phyloP scores from a whole-genome alignment of 2,888 invertebrate species.

The Ophion slaviceki region DNA sequence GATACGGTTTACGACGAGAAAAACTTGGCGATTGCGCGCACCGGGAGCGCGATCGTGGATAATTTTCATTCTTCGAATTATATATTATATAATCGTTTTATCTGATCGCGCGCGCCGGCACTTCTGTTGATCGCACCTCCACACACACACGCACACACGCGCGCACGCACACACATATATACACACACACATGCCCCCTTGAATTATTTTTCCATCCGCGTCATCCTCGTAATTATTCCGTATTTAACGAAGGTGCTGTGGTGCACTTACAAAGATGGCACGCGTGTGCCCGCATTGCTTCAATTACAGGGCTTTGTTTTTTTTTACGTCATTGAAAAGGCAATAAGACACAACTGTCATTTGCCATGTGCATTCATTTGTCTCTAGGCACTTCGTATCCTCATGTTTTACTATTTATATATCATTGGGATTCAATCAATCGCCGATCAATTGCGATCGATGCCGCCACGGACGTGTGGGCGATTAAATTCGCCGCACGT shows the following conservation, averaged over 20 bases:
- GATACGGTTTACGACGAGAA: neutral
- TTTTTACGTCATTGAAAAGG: no score
- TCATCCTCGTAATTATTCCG: slow-evolving; percentile 33
- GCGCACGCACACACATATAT: neutral
- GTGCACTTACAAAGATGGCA: slow-evolving; percentile 12
- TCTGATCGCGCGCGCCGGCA: slow-evolving; percentile 28
- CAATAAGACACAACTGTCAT: no score
- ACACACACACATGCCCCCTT: neutral
- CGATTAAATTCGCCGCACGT: slow-evolving; percentile 10
- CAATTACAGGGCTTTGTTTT: no score
- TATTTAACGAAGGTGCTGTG: slow-evolving; percentile 34
- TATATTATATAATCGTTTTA: slow-evolving; percentile 41
- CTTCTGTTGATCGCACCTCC: slow-evolving; percentile 31
- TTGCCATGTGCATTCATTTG: no score
- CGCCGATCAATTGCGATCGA: no score
- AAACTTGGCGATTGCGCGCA: no score
- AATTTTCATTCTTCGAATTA: slow-evolving; percentile 25
- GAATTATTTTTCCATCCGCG: slow-evolving; percentile 17
- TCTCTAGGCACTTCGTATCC: neutral
- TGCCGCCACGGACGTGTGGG: slow-evolving; percentile 17
- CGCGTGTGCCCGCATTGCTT: neutral
- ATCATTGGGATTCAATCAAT: neutral
- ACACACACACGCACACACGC: slow-evolving; percentile 19
- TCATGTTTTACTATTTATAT: neutral
- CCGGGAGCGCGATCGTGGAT: neutral